These are phyloP conservation scores for Darevskia nairensis DNA, from an alignment of 2,797 vertebrate genomes.

Conservation along the genomic window DNA sequence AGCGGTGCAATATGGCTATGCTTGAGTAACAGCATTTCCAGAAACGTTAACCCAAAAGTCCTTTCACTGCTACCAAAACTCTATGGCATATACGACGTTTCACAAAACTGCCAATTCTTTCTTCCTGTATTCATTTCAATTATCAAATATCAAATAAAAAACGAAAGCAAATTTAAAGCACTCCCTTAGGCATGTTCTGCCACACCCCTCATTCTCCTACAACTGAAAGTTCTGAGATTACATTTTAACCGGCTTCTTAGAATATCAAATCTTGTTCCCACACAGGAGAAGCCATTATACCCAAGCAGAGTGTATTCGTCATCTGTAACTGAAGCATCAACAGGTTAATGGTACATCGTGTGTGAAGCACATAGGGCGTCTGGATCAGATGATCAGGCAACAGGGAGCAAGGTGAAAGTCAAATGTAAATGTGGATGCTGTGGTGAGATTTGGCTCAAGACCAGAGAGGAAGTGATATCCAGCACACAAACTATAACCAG, in stretches of 20 bases:
- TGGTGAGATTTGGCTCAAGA: neutral
- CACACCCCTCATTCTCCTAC: neutral
- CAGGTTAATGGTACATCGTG: neutral
- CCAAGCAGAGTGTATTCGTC: neutral
- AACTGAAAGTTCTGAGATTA: neutral
- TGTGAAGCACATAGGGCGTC: neutral
- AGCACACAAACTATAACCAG: neutral
- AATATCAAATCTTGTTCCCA: neutral
- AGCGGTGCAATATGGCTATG: constrained; percentile 4
- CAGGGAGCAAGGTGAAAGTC: neutral
- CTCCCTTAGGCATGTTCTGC: neutral
- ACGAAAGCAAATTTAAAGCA: neutral
- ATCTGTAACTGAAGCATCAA: neutral
- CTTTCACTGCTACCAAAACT: neutral
- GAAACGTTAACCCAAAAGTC: neutral
- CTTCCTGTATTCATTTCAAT: neutral
- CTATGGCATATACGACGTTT: neutral
- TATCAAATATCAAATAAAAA: neutral
- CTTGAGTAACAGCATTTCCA: neutral
- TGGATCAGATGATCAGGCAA: neutral
- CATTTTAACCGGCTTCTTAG: neutral
- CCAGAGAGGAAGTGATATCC: neutral
- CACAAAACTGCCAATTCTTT: neutral
- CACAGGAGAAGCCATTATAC: neutral
- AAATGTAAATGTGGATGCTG: neutral